A percentile compares a stretch with the other conserved stretches of the same genome.
These are phyloP conservation scores for Oligia latruncula DNA, from an alignment of 2,888 invertebrate species.

Conservation along the genomic window DNA sequence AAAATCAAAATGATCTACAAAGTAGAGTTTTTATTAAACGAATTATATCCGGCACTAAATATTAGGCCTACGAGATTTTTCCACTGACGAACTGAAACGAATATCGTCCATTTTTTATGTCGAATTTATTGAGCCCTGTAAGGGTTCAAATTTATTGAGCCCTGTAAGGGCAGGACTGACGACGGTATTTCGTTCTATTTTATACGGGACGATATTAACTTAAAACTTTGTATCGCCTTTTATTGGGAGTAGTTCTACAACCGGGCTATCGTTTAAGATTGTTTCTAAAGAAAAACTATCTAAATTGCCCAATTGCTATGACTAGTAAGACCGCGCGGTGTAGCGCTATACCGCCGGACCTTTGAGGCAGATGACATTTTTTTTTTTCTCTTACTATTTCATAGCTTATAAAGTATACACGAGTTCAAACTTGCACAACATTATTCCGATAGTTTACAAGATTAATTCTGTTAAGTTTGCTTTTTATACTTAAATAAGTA, in stretches of 20 bases:
- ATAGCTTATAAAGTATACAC: slow-evolving; percentile 10
- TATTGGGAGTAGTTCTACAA: slow-evolving; percentile 1
- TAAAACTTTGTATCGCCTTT: neutral
- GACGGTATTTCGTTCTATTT: slow-evolving; percentile 13
- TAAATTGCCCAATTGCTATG: neutral
- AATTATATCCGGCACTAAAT: neutral
- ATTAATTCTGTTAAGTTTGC: slow-evolving; percentile 33
- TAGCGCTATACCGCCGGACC: neutral
- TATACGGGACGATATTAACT: slow-evolving; percentile 11
- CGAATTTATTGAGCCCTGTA: slow-evolving; percentile 1
- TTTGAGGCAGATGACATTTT: neutral
- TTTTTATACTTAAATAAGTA: slow-evolving; percentile 22
- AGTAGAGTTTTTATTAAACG: neutral
- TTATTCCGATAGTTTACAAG: neutral
- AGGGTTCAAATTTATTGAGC: slow-evolving; percentile 13
- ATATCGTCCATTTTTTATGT: slow-evolving; percentile 40
- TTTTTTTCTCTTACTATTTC: neutral
- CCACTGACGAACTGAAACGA: slow-evolving; percentile 31
- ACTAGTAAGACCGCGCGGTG: neutral
- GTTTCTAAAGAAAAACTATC: neutral
- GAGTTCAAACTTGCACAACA: slow-evolving; percentile 27
- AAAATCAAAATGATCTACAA: neutral
- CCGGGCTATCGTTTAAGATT: neutral
- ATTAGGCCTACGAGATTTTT: slow-evolving; percentile 18
- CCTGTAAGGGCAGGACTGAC: slow-evolving; percentile 17